phyloP scores from a whole-genome alignment of 2,797 vertebrate species.

The Rhinichthys osculus region DNA sequence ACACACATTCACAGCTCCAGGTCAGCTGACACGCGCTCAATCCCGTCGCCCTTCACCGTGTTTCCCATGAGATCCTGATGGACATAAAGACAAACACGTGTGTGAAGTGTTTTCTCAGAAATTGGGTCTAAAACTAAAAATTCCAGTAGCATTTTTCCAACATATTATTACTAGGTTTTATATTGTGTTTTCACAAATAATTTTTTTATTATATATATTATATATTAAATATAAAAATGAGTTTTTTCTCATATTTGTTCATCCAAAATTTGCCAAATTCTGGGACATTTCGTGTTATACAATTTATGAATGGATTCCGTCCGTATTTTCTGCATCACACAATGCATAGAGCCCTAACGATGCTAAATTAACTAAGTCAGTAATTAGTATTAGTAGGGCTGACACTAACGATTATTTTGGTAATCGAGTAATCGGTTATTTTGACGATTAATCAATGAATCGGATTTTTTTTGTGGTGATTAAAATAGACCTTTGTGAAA shows the following conservation, averaged over 20 bases:
- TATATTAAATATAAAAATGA: no score
- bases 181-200: background rate
- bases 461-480: no score
- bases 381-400: no score
- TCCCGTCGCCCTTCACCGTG: conserved; percentile 17
- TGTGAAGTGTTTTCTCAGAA: background rate
- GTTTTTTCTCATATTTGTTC: no score
- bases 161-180: background rate
- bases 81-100: background rate
- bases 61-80: background rate
- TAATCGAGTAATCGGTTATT: no score
- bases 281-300: background rate
- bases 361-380: no score
- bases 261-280: background rate
- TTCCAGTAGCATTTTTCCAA: background rate
- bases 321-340: background rate
- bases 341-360: no score
- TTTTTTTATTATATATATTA: no score
- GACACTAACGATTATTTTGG: background rate
- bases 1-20: conserved; percentile 50
- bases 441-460: no score
- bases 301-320: background rate
- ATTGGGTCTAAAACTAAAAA: background rate
- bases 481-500: no score
- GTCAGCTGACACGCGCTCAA: conserved; percentile 50